A percentile compares a stretch with the other conserved stretches of the same genome.
These are phyloP conservation scores for Fragum sueziense DNA, from an alignment of 2,888 invertebrate species.

Conservation along the genomic window DNA sequence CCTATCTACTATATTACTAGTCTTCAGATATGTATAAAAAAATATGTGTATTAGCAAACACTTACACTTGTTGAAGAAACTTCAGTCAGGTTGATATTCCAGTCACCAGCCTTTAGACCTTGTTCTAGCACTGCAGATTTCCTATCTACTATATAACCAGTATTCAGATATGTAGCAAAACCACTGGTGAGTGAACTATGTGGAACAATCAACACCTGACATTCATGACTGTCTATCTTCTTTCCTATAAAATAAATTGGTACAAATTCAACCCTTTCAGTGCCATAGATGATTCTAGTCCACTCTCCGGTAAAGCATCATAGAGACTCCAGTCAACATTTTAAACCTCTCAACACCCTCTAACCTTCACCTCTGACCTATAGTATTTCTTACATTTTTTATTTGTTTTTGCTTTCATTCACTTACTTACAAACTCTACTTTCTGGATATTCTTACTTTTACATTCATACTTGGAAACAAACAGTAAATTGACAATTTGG, in stretches of 20 bases:
- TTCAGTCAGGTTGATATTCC: constrained; percentile 65
- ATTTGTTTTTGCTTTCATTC: no score
- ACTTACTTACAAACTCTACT: no score
- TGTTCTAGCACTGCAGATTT: constrained; percentile 45
- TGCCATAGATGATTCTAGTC: no score
- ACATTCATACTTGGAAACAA: no score
- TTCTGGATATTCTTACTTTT: no score
- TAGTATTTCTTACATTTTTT: no score
- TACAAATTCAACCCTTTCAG: background rate
- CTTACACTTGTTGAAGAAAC: constrained; percentile 64
- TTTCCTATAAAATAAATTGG: constrained; percentile 2
- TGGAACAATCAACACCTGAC: constrained; percentile 66
- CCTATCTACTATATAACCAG: constrained; percentile 34
- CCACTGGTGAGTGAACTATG: constrained; percentile 60
- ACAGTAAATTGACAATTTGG: no score
- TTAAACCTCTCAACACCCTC: no score
- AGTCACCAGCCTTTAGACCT: constrained; percentile 53
- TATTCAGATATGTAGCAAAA: constrained; percentile 48
- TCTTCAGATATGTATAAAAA: constrained; percentile 48
- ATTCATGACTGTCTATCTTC: constrained; percentile 25
- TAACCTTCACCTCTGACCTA: no score
- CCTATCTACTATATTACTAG: constrained; percentile 33
- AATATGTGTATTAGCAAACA: background rate
- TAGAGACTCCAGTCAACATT: no score
- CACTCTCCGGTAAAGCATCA: no score